Evolutionary conservation across 2,113 vertebrate genomes (phyloP).

Genomic region (Calidris pugnax): DNA sequence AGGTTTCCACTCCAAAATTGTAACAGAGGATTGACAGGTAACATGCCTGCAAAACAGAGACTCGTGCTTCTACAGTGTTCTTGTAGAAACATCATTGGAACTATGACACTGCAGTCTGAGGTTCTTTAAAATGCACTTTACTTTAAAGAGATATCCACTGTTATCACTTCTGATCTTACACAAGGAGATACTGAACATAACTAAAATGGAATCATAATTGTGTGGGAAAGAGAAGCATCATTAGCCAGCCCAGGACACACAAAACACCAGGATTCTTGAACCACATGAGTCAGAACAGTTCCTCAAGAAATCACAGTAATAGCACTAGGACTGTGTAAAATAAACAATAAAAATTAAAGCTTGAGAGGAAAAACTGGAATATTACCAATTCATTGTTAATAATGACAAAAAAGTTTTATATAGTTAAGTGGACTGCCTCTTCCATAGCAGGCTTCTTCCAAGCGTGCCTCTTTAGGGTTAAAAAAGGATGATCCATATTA

Average conservation of each 20-base stretch:
- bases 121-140: neutral
- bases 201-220: neutral
- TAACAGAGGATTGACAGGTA: conserved; percentile 90
- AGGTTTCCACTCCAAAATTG: conserved; percentile 88
- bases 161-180: neutral
- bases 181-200: neutral
- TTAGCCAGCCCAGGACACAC: neutral
- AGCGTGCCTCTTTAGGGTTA: neutral
- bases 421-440: neutral
- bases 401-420: neutral
- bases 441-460: neutral
- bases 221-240: neutral
- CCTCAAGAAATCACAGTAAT: neutral
- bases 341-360: neutral
- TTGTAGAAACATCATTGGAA: neutral
- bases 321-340: neutral
- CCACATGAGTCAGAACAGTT: neutral
- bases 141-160: neutral
- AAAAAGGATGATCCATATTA: neutral
- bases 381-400: neutral
- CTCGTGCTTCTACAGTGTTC: neutral
- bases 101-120: neutral
- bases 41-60: conserved; percentile 74
- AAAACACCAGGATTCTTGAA: neutral
- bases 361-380: neutral